These are phyloP conservation scores for Caenorhabditis sulstoni DNA, from an alignment of 2,888 invertebrate genomes.

Conservation along the genomic window DNA sequence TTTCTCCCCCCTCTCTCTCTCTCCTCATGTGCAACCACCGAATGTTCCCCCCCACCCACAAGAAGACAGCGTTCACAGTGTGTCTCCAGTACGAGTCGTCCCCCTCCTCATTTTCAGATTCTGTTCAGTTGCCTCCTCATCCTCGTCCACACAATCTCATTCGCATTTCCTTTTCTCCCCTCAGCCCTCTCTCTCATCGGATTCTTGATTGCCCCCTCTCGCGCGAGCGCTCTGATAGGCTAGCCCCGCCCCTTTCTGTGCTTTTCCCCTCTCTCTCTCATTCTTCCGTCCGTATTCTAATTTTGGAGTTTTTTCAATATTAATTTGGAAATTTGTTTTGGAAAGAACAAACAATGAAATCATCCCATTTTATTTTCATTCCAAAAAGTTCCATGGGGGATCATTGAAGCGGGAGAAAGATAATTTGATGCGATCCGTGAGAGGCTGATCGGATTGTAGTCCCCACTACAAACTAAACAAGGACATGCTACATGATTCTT, in stretches of 20 bases:
- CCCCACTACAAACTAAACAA: too few relatives aligned
- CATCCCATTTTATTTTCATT: too few relatives aligned
- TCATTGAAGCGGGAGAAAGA: too few relatives aligned
- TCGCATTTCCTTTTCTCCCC: constrained; percentile 1
- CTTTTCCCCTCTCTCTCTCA: too few relatives aligned
- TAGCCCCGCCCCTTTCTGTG: too few relatives aligned
- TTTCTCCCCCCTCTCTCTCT: not conserved
- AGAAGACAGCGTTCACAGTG: constrained; percentile 31
- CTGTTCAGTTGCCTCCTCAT: constrained; percentile 30
- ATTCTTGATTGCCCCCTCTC: not conserved
- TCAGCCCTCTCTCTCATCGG: constrained; percentile 25
- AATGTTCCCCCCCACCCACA: constrained; percentile 10
- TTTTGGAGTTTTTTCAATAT: not conserved
- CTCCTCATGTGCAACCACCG: constrained; percentile 32
- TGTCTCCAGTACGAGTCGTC: constrained; percentile 49
- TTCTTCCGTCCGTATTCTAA: too few relatives aligned
- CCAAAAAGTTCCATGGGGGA: too few relatives aligned
- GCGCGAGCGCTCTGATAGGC: too few relatives aligned
- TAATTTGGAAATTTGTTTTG: not conserved
- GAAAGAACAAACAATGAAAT: too few relatives aligned
- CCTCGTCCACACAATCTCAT: constrained; percentile 47
- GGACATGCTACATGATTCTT: too few relatives aligned
- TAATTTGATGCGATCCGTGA: too few relatives aligned
- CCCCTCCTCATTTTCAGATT: constrained; percentile 17
- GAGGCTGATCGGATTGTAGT: too few relatives aligned